phyloP scores from a whole-genome alignment of 2,888 invertebrate genomes.

The Drosophila hamatofila region DNA sequence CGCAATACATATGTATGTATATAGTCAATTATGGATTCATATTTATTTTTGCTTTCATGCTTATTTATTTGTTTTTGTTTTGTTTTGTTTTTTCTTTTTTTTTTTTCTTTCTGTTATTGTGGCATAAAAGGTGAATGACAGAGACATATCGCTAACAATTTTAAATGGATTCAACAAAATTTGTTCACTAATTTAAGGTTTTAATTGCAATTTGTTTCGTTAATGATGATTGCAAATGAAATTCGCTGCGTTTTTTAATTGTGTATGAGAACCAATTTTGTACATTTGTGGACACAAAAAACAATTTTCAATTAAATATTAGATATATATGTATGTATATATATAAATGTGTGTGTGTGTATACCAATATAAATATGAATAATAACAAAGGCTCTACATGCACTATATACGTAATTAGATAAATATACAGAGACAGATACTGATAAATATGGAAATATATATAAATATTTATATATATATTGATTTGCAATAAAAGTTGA shows the following conservation, averaged over 20 bases:
- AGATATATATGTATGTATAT: slow-evolving; percentile 25
- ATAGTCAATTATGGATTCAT: slow-evolving; percentile 67
- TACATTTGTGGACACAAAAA: slow-evolving; percentile 67
- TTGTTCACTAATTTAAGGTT: slow-evolving; percentile 53
- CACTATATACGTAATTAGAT: slow-evolving; percentile 56
- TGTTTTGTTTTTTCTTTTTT: neutral
- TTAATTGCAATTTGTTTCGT: slow-evolving; percentile 56
- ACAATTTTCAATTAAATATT: slow-evolving; percentile 43
- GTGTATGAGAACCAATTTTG: slow-evolving; percentile 79
- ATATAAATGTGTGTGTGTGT: slow-evolving; percentile 21
- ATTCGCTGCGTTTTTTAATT: slow-evolving; percentile 74
- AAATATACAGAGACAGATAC: slow-evolving; percentile 50
- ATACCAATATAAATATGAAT: slow-evolving; percentile 42
- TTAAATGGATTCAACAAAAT: slow-evolving; percentile 69
- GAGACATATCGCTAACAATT: slow-evolving; percentile 61
- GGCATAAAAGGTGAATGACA: slow-evolving; percentile 71
- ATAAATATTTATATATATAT: slow-evolving; percentile 30
- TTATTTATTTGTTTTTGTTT: slow-evolving; percentile 4
- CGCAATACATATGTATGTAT: slow-evolving; percentile 46
- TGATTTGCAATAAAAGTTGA: slow-evolving; percentile 57
- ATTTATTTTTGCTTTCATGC: neutral
- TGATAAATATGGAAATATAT: slow-evolving; percentile 30
- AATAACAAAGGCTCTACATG: slow-evolving; percentile 75
- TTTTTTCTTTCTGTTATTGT: slow-evolving; percentile 53
- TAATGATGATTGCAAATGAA: slow-evolving; percentile 67